Base-by-base conservation (phyloP, 2,888 invertebrate genomes). In the Tuberolachnus salignus region DNA sequence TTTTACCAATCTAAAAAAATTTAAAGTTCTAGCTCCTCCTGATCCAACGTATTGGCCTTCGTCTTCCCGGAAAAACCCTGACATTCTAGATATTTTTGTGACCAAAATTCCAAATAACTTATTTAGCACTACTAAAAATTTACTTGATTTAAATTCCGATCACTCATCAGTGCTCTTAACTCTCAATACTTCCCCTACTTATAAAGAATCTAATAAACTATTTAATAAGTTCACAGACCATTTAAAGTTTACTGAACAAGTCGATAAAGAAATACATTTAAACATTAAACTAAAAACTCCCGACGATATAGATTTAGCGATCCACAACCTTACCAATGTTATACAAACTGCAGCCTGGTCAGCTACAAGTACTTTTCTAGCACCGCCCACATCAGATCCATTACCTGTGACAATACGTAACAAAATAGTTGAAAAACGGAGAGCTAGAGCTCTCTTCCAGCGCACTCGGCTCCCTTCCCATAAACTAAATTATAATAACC, bases 41-140 rank as follows among this genome's bases (percentile, higher is more conserved):
- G 14, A 49, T 13, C 13, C 49, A 3, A 51, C 51, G 3, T 51
- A 16, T 16, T 51, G 51, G 51, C 46, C 46, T 46, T 57, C 70
- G 3, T 70, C 70, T 10, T 19, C 51, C 11, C 34, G 16, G 0
- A 57, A 70, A 57, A 57, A 57, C 6, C 70, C 44, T 0, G 44
- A 70, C 57, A 55, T 55, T 55, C 42, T 70, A n/a, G 55, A 70
- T 14, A 69, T 69, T n/a, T 69, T 42, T 69, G 69, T 70, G 2
- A n/a, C 57, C 42, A 59, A 59, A 44, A 23, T 71, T 14, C 26
- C 46, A 1, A 71, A 55, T 10, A 71, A n/a, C 26, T 59, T 71
- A 59, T 71, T 23, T 23, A 1, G 23, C 34, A 26, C 46, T 23
- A 34, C 42, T 46, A 71, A 23, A 13, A 71, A 59, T 46, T n/a